These are phyloP conservation scores for Macroramphosus scolopax DNA, from an alignment of 2,797 vertebrate genomes.

Conservation along the genomic window DNA sequence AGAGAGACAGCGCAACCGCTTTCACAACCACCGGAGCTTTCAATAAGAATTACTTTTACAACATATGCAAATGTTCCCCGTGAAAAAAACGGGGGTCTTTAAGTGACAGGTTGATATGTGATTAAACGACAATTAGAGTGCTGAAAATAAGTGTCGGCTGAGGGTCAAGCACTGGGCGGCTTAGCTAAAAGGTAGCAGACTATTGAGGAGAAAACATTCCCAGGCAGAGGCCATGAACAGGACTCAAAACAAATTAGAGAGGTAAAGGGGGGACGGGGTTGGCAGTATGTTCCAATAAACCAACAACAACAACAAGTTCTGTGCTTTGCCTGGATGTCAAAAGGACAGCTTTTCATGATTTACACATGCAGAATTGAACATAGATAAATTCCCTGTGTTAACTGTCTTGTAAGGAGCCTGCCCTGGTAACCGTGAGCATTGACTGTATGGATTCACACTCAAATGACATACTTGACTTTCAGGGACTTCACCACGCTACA, in stretches of 20 bases:
- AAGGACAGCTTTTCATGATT: constrained; percentile 39
- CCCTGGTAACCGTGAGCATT: background rate
- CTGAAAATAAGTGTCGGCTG: constrained; percentile 77
- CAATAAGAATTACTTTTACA: constrained; percentile 83
- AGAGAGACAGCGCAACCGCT: constrained; percentile 43
- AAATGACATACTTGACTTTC: background rate
- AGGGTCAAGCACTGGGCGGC: constrained; percentile 77
- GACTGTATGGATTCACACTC: constrained; percentile 1
- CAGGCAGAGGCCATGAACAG: constrained; percentile 70
- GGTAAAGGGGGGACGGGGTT: constrained; percentile 65
- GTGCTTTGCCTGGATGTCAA: constrained; percentile 45
- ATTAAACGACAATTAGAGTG: constrained; percentile 86
- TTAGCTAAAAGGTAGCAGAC: constrained; percentile 79
- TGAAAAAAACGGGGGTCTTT: constrained; percentile 77
- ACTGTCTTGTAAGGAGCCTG: no score
- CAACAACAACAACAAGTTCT: constrained; percentile 59
- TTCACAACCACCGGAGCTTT: constrained; percentile 77
- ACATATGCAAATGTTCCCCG: constrained; percentile 82
- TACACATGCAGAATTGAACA: constrained; percentile 4
- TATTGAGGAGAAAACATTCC: constrained; percentile 75
- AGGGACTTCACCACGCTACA: constrained; percentile 9
- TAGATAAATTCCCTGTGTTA: background rate
- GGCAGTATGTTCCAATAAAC: constrained; percentile 68
- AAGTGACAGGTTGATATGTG: constrained; percentile 87
- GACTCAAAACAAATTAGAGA: constrained; percentile 80